phyloP scores from a whole-genome alignment of 2,888 invertebrate genomes.

The Terebella lapidaria region DNA sequence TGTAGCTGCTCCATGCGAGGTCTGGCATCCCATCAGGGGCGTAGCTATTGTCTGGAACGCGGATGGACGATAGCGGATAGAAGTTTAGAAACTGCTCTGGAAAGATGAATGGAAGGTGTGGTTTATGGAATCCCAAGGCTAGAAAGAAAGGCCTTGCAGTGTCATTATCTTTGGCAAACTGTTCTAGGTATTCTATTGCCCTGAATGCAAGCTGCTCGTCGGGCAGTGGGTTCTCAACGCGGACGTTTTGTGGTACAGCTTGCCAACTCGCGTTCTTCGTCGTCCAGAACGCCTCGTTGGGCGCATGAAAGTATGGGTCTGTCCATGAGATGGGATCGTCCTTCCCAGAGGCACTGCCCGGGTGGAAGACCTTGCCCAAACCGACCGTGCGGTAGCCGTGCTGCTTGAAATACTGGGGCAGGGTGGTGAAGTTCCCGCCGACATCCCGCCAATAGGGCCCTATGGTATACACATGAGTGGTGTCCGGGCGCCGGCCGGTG shows the following conservation, averaged over 20 bases:
- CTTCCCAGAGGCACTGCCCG: slow-evolving; percentile 60
- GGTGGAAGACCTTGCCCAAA: slow-evolving; percentile 22
- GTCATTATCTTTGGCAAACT: neutral
- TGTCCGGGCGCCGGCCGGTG: slow-evolving; percentile 23
- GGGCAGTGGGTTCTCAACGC: neutral
- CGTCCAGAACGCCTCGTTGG: neutral
- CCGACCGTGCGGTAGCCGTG: slow-evolving; percentile 17
- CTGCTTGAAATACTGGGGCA: slow-evolving; percentile 20
- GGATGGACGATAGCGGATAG: slow-evolving; percentile 8
- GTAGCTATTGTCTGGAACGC: slow-evolving; percentile 10
- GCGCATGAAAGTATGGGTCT: slow-evolving; percentile 22
- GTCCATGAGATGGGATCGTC: slow-evolving; percentile 53
- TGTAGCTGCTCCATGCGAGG: slow-evolving; percentile 12
- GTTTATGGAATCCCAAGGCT: slow-evolving; percentile 14
- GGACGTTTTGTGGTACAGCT: neutral
- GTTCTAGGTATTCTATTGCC: neutral
- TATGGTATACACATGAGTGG: slow-evolving; percentile 23
- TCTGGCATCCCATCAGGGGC: slow-evolving; percentile 14
- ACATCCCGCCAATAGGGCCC: slow-evolving; percentile 19
- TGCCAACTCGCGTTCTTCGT: neutral
- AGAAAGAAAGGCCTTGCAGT: slow-evolving; percentile 11
- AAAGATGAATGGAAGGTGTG: slow-evolving; percentile 16
- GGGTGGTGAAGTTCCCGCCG: slow-evolving; percentile 18
- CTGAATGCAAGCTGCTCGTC: neutral
- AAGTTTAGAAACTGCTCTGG: slow-evolving; percentile 12